Base-by-base conservation (phyloP, 2,888 invertebrate species). In the Itoplectis maculator region DNA sequence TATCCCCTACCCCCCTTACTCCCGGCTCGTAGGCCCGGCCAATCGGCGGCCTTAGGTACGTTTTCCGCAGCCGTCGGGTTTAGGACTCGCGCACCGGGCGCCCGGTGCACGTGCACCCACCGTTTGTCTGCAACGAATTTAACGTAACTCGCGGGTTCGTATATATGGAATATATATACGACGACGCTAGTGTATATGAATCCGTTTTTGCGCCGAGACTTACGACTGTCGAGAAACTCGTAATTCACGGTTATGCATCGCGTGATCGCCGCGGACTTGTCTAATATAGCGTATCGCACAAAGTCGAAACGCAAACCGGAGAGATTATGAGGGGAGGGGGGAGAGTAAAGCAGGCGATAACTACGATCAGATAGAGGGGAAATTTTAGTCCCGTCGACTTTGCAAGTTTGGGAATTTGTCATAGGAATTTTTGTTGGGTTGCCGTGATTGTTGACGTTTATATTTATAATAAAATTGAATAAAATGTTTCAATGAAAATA, bases 231-330 rank as follows among this genome's bases (percentile, higher is more conserved):
- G 40, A 79, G 68, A 23, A 70, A 65, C 54, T 75, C 63, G 56
- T 40, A 65, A 80, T 70, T 80, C 70, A 70, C 56, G 15, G 35
- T 9, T 75, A 69, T 63, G 47, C 47, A 80, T 80, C 75, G 80
- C 80, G 80, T 80, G 80, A 80, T 65, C 18, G 3, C 65, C 11
- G 18, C 56, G 18, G 65, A 18, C 70, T 49, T 69, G 15, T 63
- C 3, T 37, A 35, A 69, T 40, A 61, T 37, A 51, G 42, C 49
- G 49, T 40, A 61, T 37, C 42, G 42, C 49, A 51, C 15, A 68
- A 18, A 45, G 42, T 51, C 40, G 51, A 74, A 79, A 74, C 61
- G 68, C 61, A 74, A 79, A 79, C 51, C 49, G 13, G 0, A 20
- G 0, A 20, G 40, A 54, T n/a, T 56, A 42, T 69, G 8, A 35